Percentiles rank a stretch among this genome's conserved stretches.
Evolutionary conservation across 2,113 vertebrate genomes (phyloP).

Genomic region (Arvicanthis niloticus): DNA sequence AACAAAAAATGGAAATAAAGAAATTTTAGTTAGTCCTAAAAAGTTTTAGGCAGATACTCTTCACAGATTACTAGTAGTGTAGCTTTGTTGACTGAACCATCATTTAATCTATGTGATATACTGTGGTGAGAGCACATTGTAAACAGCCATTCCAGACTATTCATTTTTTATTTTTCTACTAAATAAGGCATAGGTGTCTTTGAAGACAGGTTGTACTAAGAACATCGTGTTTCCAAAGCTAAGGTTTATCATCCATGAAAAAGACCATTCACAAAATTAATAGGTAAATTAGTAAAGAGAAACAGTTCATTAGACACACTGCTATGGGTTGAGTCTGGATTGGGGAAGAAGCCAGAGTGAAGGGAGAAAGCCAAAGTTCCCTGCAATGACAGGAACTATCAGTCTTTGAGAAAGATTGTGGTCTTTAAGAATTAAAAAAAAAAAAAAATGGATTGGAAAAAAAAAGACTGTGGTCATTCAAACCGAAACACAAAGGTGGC

Average conservation of each 20-base stretch:
- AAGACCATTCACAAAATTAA: slow-evolving; percentile 86
- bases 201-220: slow-evolving; percentile 78
- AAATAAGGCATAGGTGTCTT: slow-evolving; percentile 56
- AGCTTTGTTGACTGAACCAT: slow-evolving; percentile 70
- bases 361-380: slow-evolving; percentile 75
- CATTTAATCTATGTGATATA: neutral
- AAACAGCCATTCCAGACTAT: slow-evolving; percentile 71
- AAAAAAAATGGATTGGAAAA: too few relatives aligned
- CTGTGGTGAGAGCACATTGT: slow-evolving; percentile 64
- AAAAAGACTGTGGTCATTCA: slow-evolving; percentile 79
- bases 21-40: slow-evolving; percentile 46
- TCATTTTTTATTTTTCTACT: slow-evolving; percentile 63
- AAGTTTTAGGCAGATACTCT: slow-evolving; percentile 57
- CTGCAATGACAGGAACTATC: slow-evolving; percentile 78
- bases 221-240: slow-evolving; percentile 82
- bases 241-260: slow-evolving; percentile 86
- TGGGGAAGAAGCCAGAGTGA: slow-evolving; percentile 81
- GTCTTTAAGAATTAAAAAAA: too few relatives aligned
- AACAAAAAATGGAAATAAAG: slow-evolving; percentile 16
- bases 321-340: slow-evolving; percentile 75
- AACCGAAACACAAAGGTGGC: slow-evolving; percentile 57
- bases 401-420: slow-evolving; percentile 60
- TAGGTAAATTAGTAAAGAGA: slow-evolving; percentile 86
- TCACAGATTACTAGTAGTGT: slow-evolving; percentile 30
- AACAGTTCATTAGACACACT: slow-evolving; percentile 84